Base-by-base conservation (phyloP, 2,113 vertebrate genomes). In the Erinaceus europaeus region DNA sequence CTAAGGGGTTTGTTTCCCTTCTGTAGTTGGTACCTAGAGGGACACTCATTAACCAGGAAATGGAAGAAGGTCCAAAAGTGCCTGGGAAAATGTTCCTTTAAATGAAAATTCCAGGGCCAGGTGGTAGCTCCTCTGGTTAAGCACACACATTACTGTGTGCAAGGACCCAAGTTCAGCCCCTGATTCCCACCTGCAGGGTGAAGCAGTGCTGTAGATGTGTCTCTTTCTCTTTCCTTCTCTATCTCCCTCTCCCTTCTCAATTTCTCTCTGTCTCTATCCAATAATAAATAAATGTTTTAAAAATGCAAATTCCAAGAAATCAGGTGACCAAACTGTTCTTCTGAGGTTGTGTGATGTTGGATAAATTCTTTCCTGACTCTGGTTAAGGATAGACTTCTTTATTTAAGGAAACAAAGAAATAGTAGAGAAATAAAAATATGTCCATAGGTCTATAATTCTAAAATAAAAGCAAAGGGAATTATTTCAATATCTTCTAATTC, bases 381-480 rank as follows among this genome's bases (percentile, higher is more conserved):
- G 62, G n/a, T 2, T 34, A 44, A 79, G 57, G 29, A 20, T 40
- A 21, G 32, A 13, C 53, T 85, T 71, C 44, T 72, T 78, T 50
- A 78, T 40, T 55, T 76, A 72, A 86, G 78, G n/a, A 84, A 65
- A 74, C 7, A 69, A 71, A 25, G 64, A 44, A 34, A 1, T 4
- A 8, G 27, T 48, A 23, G 46, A 36, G 64, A 25, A 55, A 9
- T 27, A 65, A 32, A 40, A 44, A 34, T 4, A 23, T 17, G 50
- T 48, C 29, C 50, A 53, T 69, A 65, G 36, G 17, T 27, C 52
- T 91, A 57, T 81, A 48, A 74, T 71, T 76, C 85, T 69, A 18
- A 68, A 69, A 42, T 64, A 64, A 81, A 34, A 84, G 52, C 59
- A 68, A 89, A 85, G 73, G 50, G 34, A 78, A 65, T 87, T 84